Evolutionary conservation across 2,888 invertebrate genomes (phyloP), one percentile per base, ranked within the genome.

Genomic region (Archaeoteleia sp.): DNA sequence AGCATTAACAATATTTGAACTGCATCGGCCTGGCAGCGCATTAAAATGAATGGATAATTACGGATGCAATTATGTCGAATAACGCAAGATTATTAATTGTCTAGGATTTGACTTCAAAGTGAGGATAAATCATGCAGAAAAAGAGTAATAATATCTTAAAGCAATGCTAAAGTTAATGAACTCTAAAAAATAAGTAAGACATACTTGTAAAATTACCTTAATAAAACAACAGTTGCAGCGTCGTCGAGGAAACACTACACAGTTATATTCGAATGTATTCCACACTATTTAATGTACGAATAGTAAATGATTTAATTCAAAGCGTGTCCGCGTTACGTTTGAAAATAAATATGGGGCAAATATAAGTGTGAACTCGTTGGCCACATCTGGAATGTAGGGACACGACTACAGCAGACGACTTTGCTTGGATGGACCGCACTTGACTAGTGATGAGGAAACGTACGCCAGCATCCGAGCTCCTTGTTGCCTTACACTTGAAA

Each of bases 391-490:
- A 12, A 48, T 29, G 61, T 42, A 51, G 55, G 35, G 39, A 61
- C 37, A 54, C 49, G 57, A 37, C 42, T 34, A 51, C 55, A 42
- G 35, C 25, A 53, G 29, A 51, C 40, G 51, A 23, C 54, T 60
- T 40, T 49, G 66, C 66, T 30, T 60, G 54, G 60, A 60, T 66
- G 77, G 73, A 73, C 76, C 73, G 72, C 78, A 72, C 72, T 75
- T 81, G 80, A 79, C 83, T 83, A 82, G 82, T 82, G 83, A 83
- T 81, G 81, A 82, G 81, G 78, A 80, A 78, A 74, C 75, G 76
- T 73, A 60, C 48, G 58, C 58, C 78, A 79, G 78, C 78, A 79
- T 79, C 76, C 74, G 46, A 74, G 71, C 79, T 74, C 77, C 63
- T 69, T 63, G 73, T 55, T 65, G 65, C 66, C 66, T 66, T 58